Base-by-base conservation (phyloP, 2,113 vertebrate genomes). In the Boleophthalmus pectinirostris region DNA sequence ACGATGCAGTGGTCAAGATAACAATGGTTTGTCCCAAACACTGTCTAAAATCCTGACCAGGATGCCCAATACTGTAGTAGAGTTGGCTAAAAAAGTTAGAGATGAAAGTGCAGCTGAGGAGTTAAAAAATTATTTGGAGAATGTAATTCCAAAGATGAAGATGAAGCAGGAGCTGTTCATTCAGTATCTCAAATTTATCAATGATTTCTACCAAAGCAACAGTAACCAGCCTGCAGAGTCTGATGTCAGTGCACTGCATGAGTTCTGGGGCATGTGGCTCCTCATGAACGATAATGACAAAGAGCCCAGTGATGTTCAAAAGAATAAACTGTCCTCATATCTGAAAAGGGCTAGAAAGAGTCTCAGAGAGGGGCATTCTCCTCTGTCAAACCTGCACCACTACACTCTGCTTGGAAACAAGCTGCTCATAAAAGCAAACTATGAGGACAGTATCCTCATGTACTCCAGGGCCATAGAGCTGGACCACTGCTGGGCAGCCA, bases 201-300 rank as follows among this genome's bases (percentile, higher is more conserved):
- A 88, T 21, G 29, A 58, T 0, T 33, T 88, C n/a, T 84, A 87
- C 61, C 25, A 70, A 69, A 66, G 56, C 13, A 54, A 6, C 3
- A 46, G 35, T 7, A 72, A 81, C 12, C 70, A 75, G 10, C 81
- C 77, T 43, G 56, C 35, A 51, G 57, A 60, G 5, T 82, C 82
- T 9, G 49, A 81, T 70, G 71, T 91, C 35, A 49, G 81, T 10
- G 83, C 85, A 0, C 72, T 92, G 57, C 87, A 90, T 78, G 90
- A 91, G n/a, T 87, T 81, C 58, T 92, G 90, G 91, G 87, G 83
- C 20, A 61, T 90, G 69, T 92, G 91, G 91, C 85, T 89, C 1
- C 82, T 90, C 21, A 88, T 70, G 18, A 68, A 68, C 3, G 77
- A 70, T 35, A 68, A 35, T 47, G 69, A 66, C 13, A 73, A 81